Base-by-base conservation (phyloP, 2,113 vertebrate species). In the Mellivora capensis region DNA sequence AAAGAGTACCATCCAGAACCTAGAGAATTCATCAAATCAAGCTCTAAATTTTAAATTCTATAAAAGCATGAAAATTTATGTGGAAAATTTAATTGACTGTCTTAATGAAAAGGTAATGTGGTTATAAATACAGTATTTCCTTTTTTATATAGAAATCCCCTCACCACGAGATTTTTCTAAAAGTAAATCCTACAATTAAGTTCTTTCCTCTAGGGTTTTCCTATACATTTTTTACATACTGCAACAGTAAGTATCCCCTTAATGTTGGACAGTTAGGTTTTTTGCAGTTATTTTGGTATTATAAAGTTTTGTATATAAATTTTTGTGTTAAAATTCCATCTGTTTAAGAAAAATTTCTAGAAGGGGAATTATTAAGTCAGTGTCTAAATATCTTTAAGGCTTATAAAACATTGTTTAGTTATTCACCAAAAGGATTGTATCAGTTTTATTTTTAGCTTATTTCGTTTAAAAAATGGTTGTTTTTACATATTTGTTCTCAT, bases 71-170 rank as follows among this genome's bases (percentile, higher is more conserved):
- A 99, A 99, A 67, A 96, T 98, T 42, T 99, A 99, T 0, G 96
- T 98, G 52, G 99, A 99, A 97, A 99, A 99, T 98, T 98, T 99
- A 98, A 98, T 99, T 93, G 99, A 99, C 96, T 99, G 99, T 98
- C 98, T 99, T 61, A 99, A 98, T 96, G 99, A 99, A 98, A 99
- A 99, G 98, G 99, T 99, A 96, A 96, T 52, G 93, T 92, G 0
- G 7, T 47, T 72, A 10, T 91, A 91, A 71, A 54, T 94, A 82
- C 14, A 64, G 74, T 2, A 81, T 85, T 91, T 90, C n/a, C 2
- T 89, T 47, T 47, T 93, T 90, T 69, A 49, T 94, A 39, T 12
- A 79, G 44, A 79, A 93, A 59, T 25, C 49, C 6, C 8, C 47
- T 93, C 87, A 52, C 6, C 8, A 37, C 39, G 21, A 1, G 0